Percentiles rank a stretch among this genome's conserved stretches.
phyloP scores from a whole-genome alignment of 64 coral and sea anemone genomes.

The Trachythela sp. region DNA sequence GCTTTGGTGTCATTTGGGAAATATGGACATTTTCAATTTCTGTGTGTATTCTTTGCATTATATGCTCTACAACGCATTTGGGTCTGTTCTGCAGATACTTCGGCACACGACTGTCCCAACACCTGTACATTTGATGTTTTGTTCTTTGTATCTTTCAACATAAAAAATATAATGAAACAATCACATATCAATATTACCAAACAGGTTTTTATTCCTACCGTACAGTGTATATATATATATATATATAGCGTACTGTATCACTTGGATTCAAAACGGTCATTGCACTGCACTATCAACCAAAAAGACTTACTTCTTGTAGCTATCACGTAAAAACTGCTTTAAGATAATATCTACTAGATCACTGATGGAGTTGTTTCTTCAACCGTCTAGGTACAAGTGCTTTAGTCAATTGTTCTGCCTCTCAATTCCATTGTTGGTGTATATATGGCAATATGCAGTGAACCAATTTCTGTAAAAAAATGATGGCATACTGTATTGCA shows the following conservation, averaged over 20 bases:
- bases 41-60: background rate
- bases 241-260: too few species aligned
- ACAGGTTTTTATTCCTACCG: too few species aligned
- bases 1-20: background rate
- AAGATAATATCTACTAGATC: background rate
- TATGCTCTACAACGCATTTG: background rate
- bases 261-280: too few species aligned
- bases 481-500: too few species aligned
- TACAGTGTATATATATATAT: too few species aligned
- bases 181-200: background rate
- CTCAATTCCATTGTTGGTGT: background rate
- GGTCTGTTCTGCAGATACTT: background rate
- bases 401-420: background rate
- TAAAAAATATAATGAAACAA: background rate
- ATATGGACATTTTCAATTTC: background rate
- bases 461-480: background rate
- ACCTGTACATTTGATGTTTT: background rate
- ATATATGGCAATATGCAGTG: background rate
- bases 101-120: background rate
- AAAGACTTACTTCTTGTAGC: background rate
- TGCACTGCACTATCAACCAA: too few species aligned
- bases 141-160: background rate
- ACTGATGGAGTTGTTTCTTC: background rate
- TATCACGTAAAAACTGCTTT: background rate
- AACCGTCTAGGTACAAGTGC: background rate